Conservation (phyloP, 2,888 invertebrate genomes). For the Corbicula japonica region DNA sequence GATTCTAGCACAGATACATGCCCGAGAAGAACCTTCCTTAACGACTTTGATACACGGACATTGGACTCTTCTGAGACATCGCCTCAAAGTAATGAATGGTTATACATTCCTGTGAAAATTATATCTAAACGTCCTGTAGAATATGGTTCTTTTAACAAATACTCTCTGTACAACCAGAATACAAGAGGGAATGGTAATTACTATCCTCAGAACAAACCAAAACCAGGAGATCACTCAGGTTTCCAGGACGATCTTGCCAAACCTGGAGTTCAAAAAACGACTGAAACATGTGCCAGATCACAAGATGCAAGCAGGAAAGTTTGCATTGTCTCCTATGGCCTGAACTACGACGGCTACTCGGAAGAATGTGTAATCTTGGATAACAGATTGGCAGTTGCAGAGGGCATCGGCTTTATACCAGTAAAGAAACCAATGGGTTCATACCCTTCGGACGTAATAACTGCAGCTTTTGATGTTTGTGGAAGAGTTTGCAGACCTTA, state of each 20-base stretch:
- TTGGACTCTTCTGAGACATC: no score
- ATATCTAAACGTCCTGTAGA: conserved; percentile 43
- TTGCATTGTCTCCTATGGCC: conserved; percentile 51
- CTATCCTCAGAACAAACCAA: no score
- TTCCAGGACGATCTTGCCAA: conserved; percentile 22
- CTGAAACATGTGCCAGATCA: conserved; percentile 27
- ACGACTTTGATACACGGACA: conserved; percentile 19
- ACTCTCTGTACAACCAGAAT: conserved; percentile 33
- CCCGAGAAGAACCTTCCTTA: conserved; percentile 23
- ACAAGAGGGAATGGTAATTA: no score
- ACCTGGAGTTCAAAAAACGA: conserved; percentile 25
- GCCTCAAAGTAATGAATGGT: no score
- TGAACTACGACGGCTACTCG: conserved; percentile 43
- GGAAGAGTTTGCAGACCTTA: conserved; percentile 59
- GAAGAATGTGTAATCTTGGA: conserved; percentile 49
- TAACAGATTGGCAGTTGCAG: conserved; percentile 52
- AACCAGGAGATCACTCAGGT: conserved; percentile 12
- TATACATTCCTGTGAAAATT: conserved; percentile 46
- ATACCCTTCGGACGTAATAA: conserved; percentile 44
- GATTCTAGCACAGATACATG: no score
- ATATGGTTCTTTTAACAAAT: conserved; percentile 30
- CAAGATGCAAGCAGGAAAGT: conserved; percentile 46
- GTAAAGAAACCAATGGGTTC: conserved; percentile 38
- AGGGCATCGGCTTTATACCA: conserved; percentile 43
- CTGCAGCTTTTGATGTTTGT: conserved; percentile 62